A percentile compares a stretch with the other conserved stretches of the same genome.
These are phyloP conservation scores for Argopecten irradians DNA, from an alignment of 1,140 invertebrate species.

Conservation along the genomic window DNA sequence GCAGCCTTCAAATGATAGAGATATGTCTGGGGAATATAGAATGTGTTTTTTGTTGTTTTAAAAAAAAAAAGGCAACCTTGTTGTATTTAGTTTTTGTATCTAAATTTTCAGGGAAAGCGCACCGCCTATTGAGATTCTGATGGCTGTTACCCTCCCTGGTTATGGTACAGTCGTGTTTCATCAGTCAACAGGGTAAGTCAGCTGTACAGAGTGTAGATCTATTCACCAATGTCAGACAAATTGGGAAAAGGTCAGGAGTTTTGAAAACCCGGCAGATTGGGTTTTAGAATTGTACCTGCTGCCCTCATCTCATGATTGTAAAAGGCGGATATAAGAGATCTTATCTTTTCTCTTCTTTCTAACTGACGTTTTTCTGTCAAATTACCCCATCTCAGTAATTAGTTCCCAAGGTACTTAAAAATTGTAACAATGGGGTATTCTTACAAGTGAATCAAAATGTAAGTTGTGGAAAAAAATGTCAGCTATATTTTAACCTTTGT, in stretches of 20 bases:
- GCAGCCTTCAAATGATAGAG: not conserved
- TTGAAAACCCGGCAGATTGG: not conserved
- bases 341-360: too few relatives aligned
- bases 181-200: not conserved
- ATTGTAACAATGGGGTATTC: too few relatives aligned
- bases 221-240: not conserved
- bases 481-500: too few relatives aligned
- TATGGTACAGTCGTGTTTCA: not conserved
- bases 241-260: not conserved
- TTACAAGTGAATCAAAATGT: too few relatives aligned
- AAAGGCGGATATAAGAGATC: too few relatives aligned
- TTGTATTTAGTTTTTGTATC: not conserved
- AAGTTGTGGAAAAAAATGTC: too few relatives aligned
- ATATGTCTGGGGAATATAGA: not conserved
- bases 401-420: too few relatives aligned
- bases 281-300: not conserved
- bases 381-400: too few relatives aligned
- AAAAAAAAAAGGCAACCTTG: not conserved
- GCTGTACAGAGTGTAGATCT: too few relatives aligned
- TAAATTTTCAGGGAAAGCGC: not conserved
- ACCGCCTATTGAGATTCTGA: not conserved
- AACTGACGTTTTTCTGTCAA: too few relatives aligned
- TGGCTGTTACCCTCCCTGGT: not conserved
- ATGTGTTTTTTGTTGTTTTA: not conserved
- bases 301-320: too few relatives aligned